Percentiles rank a stretch among this genome's conserved stretches.
Conservation (phyloP, 2,888 invertebrate genomes). For the Dicroscelio sp. region DNA sequence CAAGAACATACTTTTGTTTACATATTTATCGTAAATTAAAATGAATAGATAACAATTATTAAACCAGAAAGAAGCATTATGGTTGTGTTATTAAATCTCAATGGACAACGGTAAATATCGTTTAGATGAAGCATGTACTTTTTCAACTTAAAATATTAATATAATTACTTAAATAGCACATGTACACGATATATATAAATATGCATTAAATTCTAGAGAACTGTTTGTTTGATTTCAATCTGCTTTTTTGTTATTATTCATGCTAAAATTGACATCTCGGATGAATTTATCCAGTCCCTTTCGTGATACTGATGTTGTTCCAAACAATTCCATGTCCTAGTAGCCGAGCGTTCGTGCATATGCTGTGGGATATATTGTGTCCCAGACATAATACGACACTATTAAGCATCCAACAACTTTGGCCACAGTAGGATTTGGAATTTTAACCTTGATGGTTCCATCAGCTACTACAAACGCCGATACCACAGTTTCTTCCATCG, state of each 20-base stretch:
- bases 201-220: background rate
- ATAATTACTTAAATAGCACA: background rate
- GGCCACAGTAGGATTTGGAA: constrained; percentile 20
- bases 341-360: constrained; percentile 36
- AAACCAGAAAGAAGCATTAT: background rate
- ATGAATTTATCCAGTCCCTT: constrained; percentile 10
- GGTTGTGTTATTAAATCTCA: background rate
- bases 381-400: constrained; percentile 50
- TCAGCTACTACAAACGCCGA: too few relatives aligned
- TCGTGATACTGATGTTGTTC: background rate
- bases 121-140: background rate
- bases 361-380: constrained; percentile 37
- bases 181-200: background rate
- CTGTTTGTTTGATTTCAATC: background rate
- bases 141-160: background rate
- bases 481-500: too few relatives aligned
- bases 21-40: too few relatives aligned
- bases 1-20: too few relatives aligned
- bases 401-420: constrained; percentile 33
- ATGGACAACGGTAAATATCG: background rate
- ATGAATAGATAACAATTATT: background rate
- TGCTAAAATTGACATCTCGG: background rate
- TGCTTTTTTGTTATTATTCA: background rate
- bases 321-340: too few relatives aligned
- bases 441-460: too few relatives aligned